phyloP scores from a whole-genome alignment of 64 coral and sea anemone genomes.

The Montipora foliosa region DNA sequence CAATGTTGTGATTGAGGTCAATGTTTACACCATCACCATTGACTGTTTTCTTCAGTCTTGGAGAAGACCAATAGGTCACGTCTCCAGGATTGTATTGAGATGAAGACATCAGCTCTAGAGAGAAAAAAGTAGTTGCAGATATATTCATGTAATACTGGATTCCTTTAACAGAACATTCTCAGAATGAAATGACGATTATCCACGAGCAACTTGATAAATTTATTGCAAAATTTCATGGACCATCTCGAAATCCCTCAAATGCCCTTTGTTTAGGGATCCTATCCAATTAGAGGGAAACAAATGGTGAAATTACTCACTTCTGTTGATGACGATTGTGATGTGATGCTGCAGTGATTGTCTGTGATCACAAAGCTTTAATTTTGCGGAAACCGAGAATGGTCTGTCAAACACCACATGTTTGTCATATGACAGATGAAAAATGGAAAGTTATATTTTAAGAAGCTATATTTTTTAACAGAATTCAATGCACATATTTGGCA shows the following conservation, averaged over 20 bases:
- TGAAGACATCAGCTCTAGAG: constrained; percentile 24
- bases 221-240: too few relatives aligned
- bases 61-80: constrained; percentile 40
- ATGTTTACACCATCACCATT: constrained; percentile 1
- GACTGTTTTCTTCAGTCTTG: constrained; percentile 7
- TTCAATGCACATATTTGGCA: not conserved
- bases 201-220: too few relatives aligned
- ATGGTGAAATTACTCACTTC: too few relatives aligned
- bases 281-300: too few relatives aligned
- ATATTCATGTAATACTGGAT: too few relatives aligned
- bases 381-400: not conserved
- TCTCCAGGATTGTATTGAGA: constrained; percentile 12
- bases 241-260: too few relatives aligned
- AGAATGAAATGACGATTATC: too few relatives aligned
- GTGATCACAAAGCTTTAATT: not conserved
- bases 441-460: not conserved
- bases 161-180: too few relatives aligned
- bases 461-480: not conserved
- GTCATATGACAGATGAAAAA: not conserved
- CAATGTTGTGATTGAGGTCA: constrained; percentile 13
- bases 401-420: not conserved
- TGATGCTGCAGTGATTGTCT: not conserved
- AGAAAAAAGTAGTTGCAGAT: not conserved
- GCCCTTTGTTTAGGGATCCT: too few relatives aligned
- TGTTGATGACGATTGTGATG: too few relatives aligned